Evolutionary conservation across 1,140 invertebrate genomes (phyloP).

Genomic region (Papilio machaon): DNA sequence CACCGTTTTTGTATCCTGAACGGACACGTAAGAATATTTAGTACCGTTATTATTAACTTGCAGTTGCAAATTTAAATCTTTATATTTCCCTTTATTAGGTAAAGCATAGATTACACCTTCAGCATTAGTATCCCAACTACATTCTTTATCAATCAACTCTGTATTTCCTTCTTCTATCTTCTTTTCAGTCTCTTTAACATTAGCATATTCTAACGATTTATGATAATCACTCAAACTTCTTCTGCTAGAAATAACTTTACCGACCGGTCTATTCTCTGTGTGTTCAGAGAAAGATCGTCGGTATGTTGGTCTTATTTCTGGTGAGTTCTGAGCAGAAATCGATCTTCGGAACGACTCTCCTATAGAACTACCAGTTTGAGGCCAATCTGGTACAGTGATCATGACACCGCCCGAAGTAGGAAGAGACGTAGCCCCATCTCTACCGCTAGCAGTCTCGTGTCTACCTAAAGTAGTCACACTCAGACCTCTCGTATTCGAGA

Average conservation of each 20-base stretch:
- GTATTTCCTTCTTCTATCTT: slow-evolving; percentile 61
- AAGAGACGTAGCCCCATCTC: slow-evolving; percentile 73
- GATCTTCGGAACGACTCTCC: slow-evolving; percentile 79
- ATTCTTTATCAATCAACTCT: slow-evolving; percentile 73
- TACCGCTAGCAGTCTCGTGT: slow-evolving; percentile 67
- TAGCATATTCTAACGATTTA: slow-evolving; percentile 65
- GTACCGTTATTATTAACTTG: slow-evolving; percentile 80
- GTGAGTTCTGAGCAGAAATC: slow-evolving; percentile 77
- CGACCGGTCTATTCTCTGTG: slow-evolving; percentile 75
- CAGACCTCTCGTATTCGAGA: slow-evolving; percentile 72
- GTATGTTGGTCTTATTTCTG: slow-evolving; percentile 83
- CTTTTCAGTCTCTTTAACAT: slow-evolving; percentile 52
- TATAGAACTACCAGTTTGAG: slow-evolving; percentile 71
- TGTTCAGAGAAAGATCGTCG: slow-evolving; percentile 86
- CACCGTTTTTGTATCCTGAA: slow-evolving; percentile 75
- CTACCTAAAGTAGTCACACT: slow-evolving; percentile 77
- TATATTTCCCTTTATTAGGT: slow-evolving; percentile 80
- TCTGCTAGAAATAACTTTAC: slow-evolving; percentile 81
- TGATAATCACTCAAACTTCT: slow-evolving; percentile 85
- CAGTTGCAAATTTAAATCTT: slow-evolving; percentile 77
- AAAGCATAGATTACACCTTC: slow-evolving; percentile 81
- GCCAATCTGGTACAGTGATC: slow-evolving; percentile 78
- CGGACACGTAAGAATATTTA: slow-evolving; percentile 76
- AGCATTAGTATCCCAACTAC: slow-evolving; percentile 78
- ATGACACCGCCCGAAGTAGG: slow-evolving; percentile 74